Evolutionary conservation across 2,113 vertebrate species (phyloP).

Genomic region (Phasianus colchicus): DNA sequence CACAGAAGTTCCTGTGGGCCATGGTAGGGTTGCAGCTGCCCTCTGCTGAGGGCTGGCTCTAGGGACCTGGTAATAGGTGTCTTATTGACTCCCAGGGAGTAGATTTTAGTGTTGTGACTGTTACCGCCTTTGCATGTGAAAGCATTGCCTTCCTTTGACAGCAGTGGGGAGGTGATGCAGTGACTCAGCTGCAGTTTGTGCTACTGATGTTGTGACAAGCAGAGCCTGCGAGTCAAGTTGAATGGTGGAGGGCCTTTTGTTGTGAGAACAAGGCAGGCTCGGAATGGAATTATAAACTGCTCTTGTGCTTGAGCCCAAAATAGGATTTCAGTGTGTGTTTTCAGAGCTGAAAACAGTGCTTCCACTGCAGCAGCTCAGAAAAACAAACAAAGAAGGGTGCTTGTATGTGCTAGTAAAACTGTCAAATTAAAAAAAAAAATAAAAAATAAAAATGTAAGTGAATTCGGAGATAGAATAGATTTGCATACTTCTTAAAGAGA

Average conservation of each 20-base stretch:
- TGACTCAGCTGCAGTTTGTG: not conserved
- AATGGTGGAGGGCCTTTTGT: not conserved
- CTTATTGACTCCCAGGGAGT: not conserved
- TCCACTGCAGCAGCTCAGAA: not conserved
- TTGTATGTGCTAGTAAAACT: not conserved
- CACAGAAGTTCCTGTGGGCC: too few species aligned
- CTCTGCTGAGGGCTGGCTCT: not conserved
- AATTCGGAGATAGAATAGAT: not conserved
- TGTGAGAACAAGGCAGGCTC: fast-evolving
- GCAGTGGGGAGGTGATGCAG: not conserved
- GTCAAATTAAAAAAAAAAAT: not conserved
- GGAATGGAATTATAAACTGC: not conserved
- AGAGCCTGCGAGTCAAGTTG: not conserved
- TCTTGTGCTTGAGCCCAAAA: not conserved
- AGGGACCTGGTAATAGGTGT: not conserved
- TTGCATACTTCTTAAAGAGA: not conserved
- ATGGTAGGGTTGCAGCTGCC: not conserved
- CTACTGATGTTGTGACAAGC: not conserved
- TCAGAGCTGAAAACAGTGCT: not conserved
- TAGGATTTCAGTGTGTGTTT: not conserved
- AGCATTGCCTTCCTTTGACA: not conserved
- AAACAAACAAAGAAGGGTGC: not conserved
- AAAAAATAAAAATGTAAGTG: not conserved
- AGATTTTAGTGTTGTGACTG: not conserved
- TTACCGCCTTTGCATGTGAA: not conserved